Evolutionary conservation across 2,888 invertebrate species (phyloP).

Genomic region (Cantharis rufa): DNA sequence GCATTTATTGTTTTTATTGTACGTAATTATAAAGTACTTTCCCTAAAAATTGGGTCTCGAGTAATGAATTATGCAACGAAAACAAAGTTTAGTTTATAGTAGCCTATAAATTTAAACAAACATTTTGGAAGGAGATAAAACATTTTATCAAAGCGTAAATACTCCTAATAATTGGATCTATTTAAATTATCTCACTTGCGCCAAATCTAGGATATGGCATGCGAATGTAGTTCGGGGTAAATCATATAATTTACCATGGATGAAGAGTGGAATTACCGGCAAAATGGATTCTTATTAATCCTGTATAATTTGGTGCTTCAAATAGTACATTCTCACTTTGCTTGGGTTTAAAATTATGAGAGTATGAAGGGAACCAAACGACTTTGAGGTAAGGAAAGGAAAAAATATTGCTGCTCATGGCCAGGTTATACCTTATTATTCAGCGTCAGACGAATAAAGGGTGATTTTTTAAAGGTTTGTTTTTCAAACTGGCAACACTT

Average conservation of each 20-base stretch:
- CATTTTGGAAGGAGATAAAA: too few species aligned
- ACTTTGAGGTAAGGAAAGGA: not conserved
- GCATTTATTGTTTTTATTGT: not conserved
- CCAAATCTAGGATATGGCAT: not conserved
- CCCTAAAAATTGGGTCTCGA: too few species aligned
- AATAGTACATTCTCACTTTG: not conserved
- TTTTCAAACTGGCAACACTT: too few species aligned
- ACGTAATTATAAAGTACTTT: too few species aligned
- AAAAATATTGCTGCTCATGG: not conserved
- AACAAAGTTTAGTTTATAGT: too few species aligned
- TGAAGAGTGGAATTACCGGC: not conserved
- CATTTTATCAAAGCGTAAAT: too few species aligned
- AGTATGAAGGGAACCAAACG: not conserved
- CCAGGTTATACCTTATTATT: not conserved
- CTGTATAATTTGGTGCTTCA: not conserved
- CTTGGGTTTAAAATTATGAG: not conserved
- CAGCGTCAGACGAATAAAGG: not conserved
- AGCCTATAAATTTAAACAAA: too few species aligned
- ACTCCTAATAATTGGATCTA: too few species aligned
- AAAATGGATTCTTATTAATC: not conserved
- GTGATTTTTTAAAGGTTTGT: too few species aligned
- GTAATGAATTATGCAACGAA: not conserved
- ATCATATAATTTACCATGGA: not conserved
- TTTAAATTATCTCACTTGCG: not conserved
- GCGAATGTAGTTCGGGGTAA: not conserved